phyloP scores from a whole-genome alignment of 1,140 invertebrate species.

The Drosophila rhopaloa region DNA sequence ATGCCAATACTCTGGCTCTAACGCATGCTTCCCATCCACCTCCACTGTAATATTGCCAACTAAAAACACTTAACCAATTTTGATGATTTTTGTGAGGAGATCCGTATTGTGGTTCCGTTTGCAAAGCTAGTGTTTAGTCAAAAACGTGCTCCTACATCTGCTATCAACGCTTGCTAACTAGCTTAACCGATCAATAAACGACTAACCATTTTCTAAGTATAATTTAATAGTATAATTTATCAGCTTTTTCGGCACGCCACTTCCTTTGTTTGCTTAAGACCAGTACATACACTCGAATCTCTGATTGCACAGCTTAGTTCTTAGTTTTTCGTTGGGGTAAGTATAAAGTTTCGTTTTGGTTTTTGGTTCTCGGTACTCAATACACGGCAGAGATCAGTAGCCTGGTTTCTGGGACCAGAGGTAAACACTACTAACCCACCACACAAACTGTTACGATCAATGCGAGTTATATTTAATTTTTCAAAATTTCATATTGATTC shows the following conservation, averaged over 20 bases:
- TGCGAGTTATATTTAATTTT: constrained; percentile 11
- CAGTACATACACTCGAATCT: constrained; percentile 11
- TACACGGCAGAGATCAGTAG: constrained; percentile 7
- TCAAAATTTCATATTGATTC: constrained; percentile 18
- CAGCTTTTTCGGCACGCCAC: constrained; percentile 23
- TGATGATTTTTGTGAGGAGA: constrained; percentile 81
- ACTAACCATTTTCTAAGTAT: constrained; percentile 48
- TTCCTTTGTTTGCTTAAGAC: constrained; percentile 15
- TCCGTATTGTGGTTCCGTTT: constrained; percentile 14
- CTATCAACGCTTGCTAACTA: constrained; percentile 13
- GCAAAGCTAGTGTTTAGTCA: constrained; percentile 67
- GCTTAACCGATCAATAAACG: constrained; percentile 52
- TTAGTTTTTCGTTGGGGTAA: constrained; percentile 56
- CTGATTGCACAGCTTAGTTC: constrained; percentile 36
- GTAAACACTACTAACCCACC: constrained; percentile 51
- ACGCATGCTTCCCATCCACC: constrained; percentile 29
- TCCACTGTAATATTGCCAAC: constrained; percentile 13
- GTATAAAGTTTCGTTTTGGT: constrained; percentile 52
- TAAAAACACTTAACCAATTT: constrained; percentile 48
- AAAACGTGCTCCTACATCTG: constrained; percentile 41
- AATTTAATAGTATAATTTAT: constrained; percentile 27
- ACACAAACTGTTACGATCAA: constrained; percentile 48
- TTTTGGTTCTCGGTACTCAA: not conserved
- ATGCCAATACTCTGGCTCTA: constrained; percentile 21
- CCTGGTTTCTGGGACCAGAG: constrained; percentile 26